A percentile compares a stretch with the other conserved stretches of the same genome.
Conservation (phyloP, 2,888 invertebrate genomes). For the Mythimna vitellina region DNA sequence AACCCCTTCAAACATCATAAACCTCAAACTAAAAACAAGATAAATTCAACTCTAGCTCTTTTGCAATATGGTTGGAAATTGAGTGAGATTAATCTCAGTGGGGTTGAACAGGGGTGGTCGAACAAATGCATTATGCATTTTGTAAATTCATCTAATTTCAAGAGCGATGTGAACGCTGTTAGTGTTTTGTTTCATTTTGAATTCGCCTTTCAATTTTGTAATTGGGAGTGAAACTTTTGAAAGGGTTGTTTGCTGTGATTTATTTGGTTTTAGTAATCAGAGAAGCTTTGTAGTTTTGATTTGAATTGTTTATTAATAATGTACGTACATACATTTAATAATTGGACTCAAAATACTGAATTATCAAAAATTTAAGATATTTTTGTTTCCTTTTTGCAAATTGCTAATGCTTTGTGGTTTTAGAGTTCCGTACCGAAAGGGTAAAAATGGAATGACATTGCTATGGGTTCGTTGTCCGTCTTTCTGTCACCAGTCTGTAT, state of each 20-base stretch:
- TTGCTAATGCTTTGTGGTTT: too few relatives aligned
- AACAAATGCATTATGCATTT: slow-evolving; percentile 72
- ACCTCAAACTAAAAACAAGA: neutral
- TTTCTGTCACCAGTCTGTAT: too few relatives aligned
- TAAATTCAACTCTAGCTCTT: neutral
- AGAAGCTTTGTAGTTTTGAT: neutral
- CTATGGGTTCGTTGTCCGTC: too few relatives aligned
- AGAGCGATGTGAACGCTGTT: slow-evolving; percentile 6
- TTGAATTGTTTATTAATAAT: neutral
- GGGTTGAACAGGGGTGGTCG: slow-evolving; percentile 20
- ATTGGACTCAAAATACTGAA: neutral
- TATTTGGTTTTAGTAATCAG: neutral
- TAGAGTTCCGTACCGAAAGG: too few relatives aligned
- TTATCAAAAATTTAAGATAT: neutral
- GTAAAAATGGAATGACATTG: too few relatives aligned
- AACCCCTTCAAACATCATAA: slow-evolving; percentile 17
- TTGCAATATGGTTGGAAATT: neutral
- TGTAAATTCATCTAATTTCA: slow-evolving; percentile 67
- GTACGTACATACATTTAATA: neutral
- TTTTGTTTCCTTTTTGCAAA: too few relatives aligned
- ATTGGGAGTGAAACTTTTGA: slow-evolving; percentile 7
- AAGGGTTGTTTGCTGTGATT: slow-evolving; percentile 10
- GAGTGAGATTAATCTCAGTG: neutral
- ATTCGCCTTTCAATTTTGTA: slow-evolving; percentile 21
- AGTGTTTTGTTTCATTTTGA: slow-evolving; percentile 31